Evolutionary conservation across 2,113 vertebrate species (phyloP).

Genomic region (Marmota flaviventris): DNA sequence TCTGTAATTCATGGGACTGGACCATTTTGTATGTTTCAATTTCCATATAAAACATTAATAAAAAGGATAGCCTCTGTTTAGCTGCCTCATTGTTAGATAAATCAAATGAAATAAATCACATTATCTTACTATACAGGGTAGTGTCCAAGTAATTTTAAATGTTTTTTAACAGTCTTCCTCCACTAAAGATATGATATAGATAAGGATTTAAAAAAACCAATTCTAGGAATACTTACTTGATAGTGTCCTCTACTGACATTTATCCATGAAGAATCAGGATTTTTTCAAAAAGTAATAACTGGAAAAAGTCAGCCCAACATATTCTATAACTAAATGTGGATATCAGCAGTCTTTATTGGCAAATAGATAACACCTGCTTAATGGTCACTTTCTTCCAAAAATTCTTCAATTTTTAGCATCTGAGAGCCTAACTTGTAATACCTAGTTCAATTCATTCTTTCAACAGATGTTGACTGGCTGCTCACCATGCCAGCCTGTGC

Average conservation of each 20-base stretch:
- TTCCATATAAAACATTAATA: conserved; percentile 20
- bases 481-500: neutral
- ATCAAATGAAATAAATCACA: neutral
- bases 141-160: neutral
- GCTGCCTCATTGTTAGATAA: neutral
- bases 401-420: conserved; percentile 28
- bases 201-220: neutral
- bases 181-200: neutral
- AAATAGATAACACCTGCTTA: neutral
- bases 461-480: neutral
- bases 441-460: neutral
- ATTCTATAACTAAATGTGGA: neutral
- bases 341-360: neutral
- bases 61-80: neutral
- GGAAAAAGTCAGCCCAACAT: neutral
- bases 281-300: neutral
- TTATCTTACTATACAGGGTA: neutral
- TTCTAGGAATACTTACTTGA: neutral
- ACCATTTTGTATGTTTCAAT: neutral
- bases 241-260: neutral
- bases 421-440: neutral
- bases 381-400: neutral
- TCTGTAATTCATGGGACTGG: neutral
- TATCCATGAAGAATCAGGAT: neutral
- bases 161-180: neutral